Evolutionary conservation across 1,140 invertebrate species (phyloP).

Genomic region (Arion vulgaris): DNA sequence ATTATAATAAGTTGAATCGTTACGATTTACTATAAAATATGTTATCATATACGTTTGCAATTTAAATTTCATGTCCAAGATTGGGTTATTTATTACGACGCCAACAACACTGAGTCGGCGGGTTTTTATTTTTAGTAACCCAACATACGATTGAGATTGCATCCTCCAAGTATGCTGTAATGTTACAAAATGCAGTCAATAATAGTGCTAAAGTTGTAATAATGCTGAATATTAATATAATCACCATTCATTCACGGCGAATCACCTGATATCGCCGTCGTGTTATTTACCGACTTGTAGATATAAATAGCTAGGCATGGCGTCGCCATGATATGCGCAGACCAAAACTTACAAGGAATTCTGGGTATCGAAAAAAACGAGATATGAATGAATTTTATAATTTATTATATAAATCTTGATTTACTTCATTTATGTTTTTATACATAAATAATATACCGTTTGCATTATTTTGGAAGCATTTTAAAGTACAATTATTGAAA

Average conservation of each 20-base stretch:
- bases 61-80: neutral
- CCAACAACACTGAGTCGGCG: neutral
- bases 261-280: constrained; percentile 10
- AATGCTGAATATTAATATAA: neutral
- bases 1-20: too few species aligned
- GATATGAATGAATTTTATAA: too few species aligned
- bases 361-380: constrained; percentile 8
- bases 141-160: too few species aligned
- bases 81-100: neutral
- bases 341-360: constrained; percentile 16
- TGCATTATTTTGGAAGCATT: too few species aligned
- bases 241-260: constrained; percentile 28
- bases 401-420: too few species aligned
- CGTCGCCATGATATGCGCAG: constrained; percentile 36
- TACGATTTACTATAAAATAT: too few species aligned
- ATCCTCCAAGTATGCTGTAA: neutral
- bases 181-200: neutral
- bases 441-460: too few species aligned
- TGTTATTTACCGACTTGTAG: constrained; percentile 17
- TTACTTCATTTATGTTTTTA: too few species aligned
- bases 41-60: neutral
- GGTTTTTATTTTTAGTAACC: too few species aligned
- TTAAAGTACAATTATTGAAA: too few species aligned
- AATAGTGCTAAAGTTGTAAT: neutral
- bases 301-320: constrained; percentile 35